A percentile compares a stretch with the other conserved stretches of the same genome.
Conservation (phyloP, 2,113 vertebrate species). For the Oreochromis tanganicae region DNA sequence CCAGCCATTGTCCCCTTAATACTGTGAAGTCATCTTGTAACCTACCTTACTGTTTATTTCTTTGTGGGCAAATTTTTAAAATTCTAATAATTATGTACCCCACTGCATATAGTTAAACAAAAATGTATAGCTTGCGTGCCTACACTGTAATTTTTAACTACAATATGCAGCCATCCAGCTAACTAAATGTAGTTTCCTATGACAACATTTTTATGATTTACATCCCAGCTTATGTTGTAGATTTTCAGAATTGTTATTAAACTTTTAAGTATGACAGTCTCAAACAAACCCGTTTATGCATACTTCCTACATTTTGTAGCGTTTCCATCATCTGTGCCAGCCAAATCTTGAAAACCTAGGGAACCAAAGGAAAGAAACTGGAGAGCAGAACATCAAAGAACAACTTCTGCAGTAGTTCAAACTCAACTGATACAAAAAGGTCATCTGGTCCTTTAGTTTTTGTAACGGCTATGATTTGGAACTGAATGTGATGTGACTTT, state of each 20-base stretch:
- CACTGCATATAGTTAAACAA: not conserved
- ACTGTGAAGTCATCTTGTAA: not conserved
- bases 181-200: not conserved
- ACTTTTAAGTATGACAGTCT: not conserved
- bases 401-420: not conserved
- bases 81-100: not conserved
- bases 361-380: not conserved
- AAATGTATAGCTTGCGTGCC: not conserved
- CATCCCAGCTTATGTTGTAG: not conserved
- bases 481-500: not conserved
- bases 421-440: not conserved
- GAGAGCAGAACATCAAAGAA: not conserved
- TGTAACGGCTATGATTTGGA: not conserved
- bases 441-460: not conserved
- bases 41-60: not conserved
- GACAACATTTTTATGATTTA: not conserved
- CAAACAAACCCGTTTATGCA: not conserved
- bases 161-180: not conserved
- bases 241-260: not conserved
- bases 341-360: not conserved
- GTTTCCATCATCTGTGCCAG: constrained; percentile 21
- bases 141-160: not conserved
- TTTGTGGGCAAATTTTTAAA: not conserved
- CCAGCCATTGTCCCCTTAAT: not conserved
- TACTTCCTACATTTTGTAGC: constrained; percentile 24